Evolutionary conservation across 2,113 vertebrate genomes (phyloP).

Genomic region (Gambusia affinis): DNA sequence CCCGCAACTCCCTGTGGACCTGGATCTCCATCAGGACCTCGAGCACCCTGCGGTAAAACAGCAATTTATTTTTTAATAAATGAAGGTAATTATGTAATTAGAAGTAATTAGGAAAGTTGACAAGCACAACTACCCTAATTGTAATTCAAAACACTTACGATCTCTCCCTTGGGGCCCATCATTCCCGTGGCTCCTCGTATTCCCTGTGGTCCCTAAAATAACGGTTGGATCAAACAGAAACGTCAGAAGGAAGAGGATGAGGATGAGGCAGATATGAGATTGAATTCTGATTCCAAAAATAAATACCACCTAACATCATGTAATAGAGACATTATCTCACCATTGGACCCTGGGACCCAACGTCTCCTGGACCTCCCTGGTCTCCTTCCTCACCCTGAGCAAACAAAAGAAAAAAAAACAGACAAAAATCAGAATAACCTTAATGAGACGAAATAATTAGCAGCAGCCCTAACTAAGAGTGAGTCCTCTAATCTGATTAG

Average conservation of each 20-base stretch:
- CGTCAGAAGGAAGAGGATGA: constrained; percentile 19
- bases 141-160: constrained; percentile 76
- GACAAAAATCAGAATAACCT: not conserved
- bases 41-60: constrained; percentile 81
- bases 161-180: constrained; percentile 89
- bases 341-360: constrained; percentile 89
- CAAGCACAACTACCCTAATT: not conserved
- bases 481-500: constrained; percentile 6
- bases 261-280: not conserved
- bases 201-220: constrained; percentile 89
- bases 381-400: constrained; percentile 94
- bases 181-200: constrained; percentile 89
- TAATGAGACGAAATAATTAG: constrained; percentile 9
- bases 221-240: constrained; percentile 28
- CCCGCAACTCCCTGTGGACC: constrained; percentile 90
- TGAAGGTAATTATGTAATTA: not conserved
- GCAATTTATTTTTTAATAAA: not conserved
- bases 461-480: constrained; percentile 3
- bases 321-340: constrained; percentile 79
- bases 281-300: not conserved
- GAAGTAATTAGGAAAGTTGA: not conserved
- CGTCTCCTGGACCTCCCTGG: constrained; percentile 87
- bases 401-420: constrained; percentile 16
- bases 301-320: not conserved
- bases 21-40: constrained; percentile 90